Evolutionary conservation across 2,113 vertebrate species (phyloP), one percentile per base, ranked within the genome.

Genomic region (Vimba vimba): DNA sequence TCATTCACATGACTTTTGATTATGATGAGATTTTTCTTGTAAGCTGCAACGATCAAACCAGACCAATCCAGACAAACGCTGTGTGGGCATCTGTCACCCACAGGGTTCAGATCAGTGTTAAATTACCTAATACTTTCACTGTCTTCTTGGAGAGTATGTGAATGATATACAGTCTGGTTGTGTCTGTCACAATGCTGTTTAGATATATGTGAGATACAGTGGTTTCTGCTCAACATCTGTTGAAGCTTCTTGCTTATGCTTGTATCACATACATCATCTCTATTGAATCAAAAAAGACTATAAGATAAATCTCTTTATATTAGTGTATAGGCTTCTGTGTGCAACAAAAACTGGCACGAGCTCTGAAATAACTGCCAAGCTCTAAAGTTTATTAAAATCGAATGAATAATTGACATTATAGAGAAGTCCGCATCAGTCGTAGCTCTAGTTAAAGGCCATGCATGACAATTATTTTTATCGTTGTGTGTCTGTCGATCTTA

Each of bases 71-170:
- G 59, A 80, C 78, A 47, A 80, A 45, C 59, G 19, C 7, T 47
- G n/a, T 80, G 59, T 64, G 36, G 57, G 57, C 33, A 27, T 82
- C 15, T 15, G 13, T 66, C n/a, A 47, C 79, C 36, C 60, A 52
- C 62, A 68, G 62, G 50, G 25, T 82, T 52, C 62, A 82, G 39
- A 27, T 52, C 45, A 79, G 57, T 50, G 39, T 82, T 82, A 52
- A 82, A 68, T 79, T 0, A 82, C 15, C 33, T 50, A 64, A 66
- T 30, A 47, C 62, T 30, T 77, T n/a, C 11, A 60, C 19, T 60
- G 52, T 30, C 27, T 13, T 47, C 33, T 64, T 19, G 15, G 13
- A 64, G 36, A 80, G 25, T 21, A 6, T 50, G 43, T 47, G 12
- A 13, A 79, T 79, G 21, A 60, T 33, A 30, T 8, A 27, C 17